phyloP scores from a whole-genome alignment of 2,113 vertebrate species.

The Echinops telfairi region DNA sequence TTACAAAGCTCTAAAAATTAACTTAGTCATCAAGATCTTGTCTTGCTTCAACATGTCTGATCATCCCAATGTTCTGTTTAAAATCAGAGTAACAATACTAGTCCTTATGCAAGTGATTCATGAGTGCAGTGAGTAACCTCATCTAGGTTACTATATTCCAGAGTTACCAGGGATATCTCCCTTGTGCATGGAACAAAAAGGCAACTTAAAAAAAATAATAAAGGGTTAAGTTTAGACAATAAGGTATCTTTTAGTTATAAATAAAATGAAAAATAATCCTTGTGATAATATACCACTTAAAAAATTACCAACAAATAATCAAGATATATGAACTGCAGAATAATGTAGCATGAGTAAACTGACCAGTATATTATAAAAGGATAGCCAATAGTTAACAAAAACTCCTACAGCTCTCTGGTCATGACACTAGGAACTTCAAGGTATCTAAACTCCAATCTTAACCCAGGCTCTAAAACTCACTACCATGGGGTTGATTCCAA shows the following conservation, averaged over 20 bases:
- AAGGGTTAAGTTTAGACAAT: not conserved
- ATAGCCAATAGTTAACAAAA: slow-evolving; percentile 25
- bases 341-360: not conserved
- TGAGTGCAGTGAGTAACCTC: not conserved
- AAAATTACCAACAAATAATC: slow-evolving; percentile 37
- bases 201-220: too few species aligned
- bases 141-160: too few species aligned
- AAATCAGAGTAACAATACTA: slow-evolving; percentile 21
- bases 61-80: not conserved
- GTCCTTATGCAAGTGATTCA: not conserved
- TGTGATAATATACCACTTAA: not conserved
- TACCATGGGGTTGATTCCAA: not conserved
- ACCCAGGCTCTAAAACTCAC: not conserved
- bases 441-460: not conserved
- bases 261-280: slow-evolving; percentile 9
- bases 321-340: not conserved
- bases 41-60: slow-evolving; percentile 18
- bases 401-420: not conserved
- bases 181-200: too few species aligned
- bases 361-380: not conserved
- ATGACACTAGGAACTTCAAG: not conserved
- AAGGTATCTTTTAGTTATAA: not conserved
- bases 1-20: slow-evolving; percentile 37
- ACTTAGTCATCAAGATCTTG: slow-evolving; percentile 42
- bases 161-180: too few species aligned